Conservation (phyloP, 2,797 vertebrate species). For the Sebastolobus alascanus region DNA sequence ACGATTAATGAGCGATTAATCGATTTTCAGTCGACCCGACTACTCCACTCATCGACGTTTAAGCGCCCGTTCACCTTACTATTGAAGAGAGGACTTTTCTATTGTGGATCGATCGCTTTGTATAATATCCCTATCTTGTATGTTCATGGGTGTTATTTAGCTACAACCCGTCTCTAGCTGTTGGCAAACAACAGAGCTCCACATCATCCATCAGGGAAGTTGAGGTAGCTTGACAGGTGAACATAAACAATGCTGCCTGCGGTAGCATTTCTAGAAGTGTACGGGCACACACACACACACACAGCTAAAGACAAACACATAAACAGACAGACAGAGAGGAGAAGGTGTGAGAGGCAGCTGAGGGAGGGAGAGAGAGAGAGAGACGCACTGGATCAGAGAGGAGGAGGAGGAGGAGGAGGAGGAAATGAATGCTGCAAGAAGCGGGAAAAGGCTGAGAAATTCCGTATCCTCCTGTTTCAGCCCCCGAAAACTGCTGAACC, state of each 20-base stretch:
- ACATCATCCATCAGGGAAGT: constrained; percentile 72
- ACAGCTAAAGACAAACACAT: constrained; percentile 24
- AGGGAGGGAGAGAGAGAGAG: constrained; percentile 43
- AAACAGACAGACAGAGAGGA: constrained; percentile 26
- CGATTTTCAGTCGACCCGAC: neutral
- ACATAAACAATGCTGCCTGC: constrained; percentile 69
- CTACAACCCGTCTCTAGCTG: constrained; percentile 52
- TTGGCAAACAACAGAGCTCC: constrained; percentile 63
- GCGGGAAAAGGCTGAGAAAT: constrained; percentile 72
- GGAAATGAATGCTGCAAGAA: constrained; percentile 68
- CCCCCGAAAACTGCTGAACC: constrained; percentile 81
- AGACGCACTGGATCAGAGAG: constrained; percentile 58
- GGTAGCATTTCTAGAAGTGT: constrained; percentile 63
- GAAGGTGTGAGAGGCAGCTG: constrained; percentile 39
- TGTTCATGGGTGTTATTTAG: constrained; percentile 59
- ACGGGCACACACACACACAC: constrained; percentile 19
- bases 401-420: constrained; percentile 26
- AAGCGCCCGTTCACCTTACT: neutral
- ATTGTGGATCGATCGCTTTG: constrained; percentile 6
- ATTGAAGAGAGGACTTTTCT: constrained; percentile 12
- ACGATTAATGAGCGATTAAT: neutral
- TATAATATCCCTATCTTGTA: constrained; percentile 31
- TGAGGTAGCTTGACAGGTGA: constrained; percentile 70
- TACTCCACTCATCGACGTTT: constrained; percentile 4
- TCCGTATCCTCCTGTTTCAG: constrained; percentile 77